Conservation (phyloP, 2,888 invertebrate species). For the Athalia circularis region DNA sequence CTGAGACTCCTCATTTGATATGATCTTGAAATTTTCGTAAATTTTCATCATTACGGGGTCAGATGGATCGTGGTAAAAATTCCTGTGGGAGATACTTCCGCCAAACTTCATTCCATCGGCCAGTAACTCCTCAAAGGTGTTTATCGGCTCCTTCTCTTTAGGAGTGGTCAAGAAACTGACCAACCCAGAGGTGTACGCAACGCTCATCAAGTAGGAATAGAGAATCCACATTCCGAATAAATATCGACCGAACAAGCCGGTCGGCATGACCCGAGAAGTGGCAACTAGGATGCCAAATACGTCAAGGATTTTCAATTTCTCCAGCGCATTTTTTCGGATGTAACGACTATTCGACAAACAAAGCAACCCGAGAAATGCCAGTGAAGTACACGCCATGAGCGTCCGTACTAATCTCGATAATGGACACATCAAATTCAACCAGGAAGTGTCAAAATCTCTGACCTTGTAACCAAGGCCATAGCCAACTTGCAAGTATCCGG, state of each 20-base stretch:
- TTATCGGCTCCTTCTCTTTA: background rate
- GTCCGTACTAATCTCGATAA: background rate
- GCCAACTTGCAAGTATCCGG: background rate
- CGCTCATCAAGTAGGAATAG: conserved; percentile 19
- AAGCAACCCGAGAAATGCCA: background rate
- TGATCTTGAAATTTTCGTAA: conserved; percentile 23
- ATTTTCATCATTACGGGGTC: conserved; percentile 22
- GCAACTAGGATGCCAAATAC: conserved; percentile 12
- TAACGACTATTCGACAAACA: background rate
- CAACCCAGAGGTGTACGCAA: conserved; percentile 10
- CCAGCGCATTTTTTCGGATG: background rate
- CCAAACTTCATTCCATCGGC: conserved; percentile 1
- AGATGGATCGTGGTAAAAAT: conserved; percentile 27
- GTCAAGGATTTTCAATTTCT: conserved; percentile 2
- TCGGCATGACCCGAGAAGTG: background rate
- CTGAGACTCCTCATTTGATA: background rate
- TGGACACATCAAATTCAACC: conserved; percentile 24
- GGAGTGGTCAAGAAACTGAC: conserved; percentile 34
- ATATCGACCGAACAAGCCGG: conserved; percentile 8
- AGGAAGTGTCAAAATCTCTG: background rate
- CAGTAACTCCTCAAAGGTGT: conserved; percentile 34
- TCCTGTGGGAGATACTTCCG: background rate
- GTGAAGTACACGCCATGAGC: conserved; percentile 5
- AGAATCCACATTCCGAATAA: conserved; percentile 3
- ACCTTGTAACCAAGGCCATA: conserved; percentile 1